phyloP scores from a whole-genome alignment of 2,113 vertebrate species.

The Dromas ardeola region DNA sequence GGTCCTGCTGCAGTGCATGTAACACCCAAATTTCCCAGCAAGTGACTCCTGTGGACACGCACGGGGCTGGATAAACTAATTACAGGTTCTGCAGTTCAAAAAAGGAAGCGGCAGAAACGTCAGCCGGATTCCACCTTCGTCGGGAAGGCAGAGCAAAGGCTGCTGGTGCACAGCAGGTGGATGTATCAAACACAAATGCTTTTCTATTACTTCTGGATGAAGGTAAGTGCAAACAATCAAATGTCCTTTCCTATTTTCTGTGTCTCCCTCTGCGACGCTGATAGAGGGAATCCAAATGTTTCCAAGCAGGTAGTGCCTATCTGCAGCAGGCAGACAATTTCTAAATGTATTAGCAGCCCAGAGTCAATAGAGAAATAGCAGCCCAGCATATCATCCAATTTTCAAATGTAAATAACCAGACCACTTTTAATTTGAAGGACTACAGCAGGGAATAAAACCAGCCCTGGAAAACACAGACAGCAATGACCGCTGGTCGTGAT shows the following conservation, averaged over 20 bases:
- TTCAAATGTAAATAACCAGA: slow-evolving; percentile 66
- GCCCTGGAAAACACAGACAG: neutral
- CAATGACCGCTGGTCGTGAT: neutral
- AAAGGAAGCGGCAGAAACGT: neutral
- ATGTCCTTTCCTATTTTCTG: slow-evolving; percentile 34
- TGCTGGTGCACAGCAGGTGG: neutral
- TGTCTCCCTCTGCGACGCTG: slow-evolving; percentile 35
- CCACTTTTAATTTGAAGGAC: slow-evolving; percentile 47
- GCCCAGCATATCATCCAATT: slow-evolving; percentile 61
- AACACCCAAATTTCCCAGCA: neutral
- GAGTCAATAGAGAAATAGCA: slow-evolving; percentile 61
- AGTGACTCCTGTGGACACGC: neutral
- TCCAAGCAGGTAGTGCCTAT: slow-evolving; percentile 50
- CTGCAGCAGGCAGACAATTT: slow-evolving; percentile 62
- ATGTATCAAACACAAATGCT: neutral
- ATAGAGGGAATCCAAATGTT: slow-evolving; percentile 44
- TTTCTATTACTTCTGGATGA: slow-evolving; percentile 8
- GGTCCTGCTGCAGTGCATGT: neutral
- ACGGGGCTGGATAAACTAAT: neutral
- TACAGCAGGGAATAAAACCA: slow-evolving; percentile 28
- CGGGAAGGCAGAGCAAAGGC: neutral
- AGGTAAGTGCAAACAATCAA: slow-evolving; percentile 42
- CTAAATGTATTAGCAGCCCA: slow-evolving; percentile 36
- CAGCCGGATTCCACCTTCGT: neutral
- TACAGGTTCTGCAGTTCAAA: neutral